Base-by-base conservation (phyloP, 2,888 invertebrate species). In the Platerodrilus igneus region DNA sequence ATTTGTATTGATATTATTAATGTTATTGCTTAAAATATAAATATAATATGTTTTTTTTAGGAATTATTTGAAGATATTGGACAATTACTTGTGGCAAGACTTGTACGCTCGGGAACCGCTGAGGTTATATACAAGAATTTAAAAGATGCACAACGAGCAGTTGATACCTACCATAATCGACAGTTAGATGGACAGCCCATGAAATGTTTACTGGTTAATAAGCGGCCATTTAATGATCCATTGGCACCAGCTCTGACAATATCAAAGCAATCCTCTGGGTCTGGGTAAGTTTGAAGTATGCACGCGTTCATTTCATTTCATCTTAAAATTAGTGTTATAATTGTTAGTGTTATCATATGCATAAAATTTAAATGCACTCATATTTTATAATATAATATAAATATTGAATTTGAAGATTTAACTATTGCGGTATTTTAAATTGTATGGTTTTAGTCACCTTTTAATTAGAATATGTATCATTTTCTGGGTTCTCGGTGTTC, bases 1-100 rank as follows among this genome's bases (percentile, higher is more conserved):
- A n/a, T n/a, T n/a, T n/a, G n/a, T n/a, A n/a, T n/a, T n/a, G n/a
- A n/a, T n/a, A n/a, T n/a, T n/a, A n/a, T n/a, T n/a, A n/a, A n/a
- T n/a, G n/a, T n/a, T n/a, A n/a, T n/a, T n/a, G n/a, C n/a, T n/a
- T n/a, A n/a, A n/a, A n/a, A n/a, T n/a, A n/a, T n/a, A 9, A 17
- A 9, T 10, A 18, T 30, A 4, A 10, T 6, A 3, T 7, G n/a
- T 18, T 23, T 8, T 20, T 3, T 67, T 16, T 52, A 89, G 88
- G 95, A 95, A 68, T 71, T 95, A 27, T 94, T 95, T 72, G 91
- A 91, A 59, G 93, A 93, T 62, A 84, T 94, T 45, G 94, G 94
- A 0, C 84, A 88, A 27, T 75, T 94, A 61, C 70, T 86, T 37
- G 84, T 86, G 49, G 91, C 91, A 0, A 79, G 86, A 53, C 72